phyloP scores from a whole-genome alignment of 2,888 invertebrate genomes.

The Acleris laterana region DNA sequence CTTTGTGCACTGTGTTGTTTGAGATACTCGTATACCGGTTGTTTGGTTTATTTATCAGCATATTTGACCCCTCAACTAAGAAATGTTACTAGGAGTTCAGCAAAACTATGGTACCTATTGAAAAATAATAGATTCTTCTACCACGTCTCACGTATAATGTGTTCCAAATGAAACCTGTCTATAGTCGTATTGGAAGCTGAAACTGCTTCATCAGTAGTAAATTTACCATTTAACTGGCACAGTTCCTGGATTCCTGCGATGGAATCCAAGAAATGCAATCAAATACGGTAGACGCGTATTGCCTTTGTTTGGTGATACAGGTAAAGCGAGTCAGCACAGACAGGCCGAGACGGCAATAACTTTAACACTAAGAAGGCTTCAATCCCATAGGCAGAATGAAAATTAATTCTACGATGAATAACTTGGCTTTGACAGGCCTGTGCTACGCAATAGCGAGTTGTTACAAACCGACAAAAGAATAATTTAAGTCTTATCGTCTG shows the following conservation, averaged over 20 bases:
- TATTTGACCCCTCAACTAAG: no score
- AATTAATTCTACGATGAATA: conserved; percentile 9
- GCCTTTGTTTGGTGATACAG: conserved; percentile 11
- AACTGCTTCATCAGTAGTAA: no score
- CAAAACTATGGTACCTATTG: no score
- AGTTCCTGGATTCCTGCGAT: neutral
- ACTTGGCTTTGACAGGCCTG: neutral
- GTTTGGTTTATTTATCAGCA: no score
- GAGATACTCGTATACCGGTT: no score
- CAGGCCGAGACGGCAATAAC: conserved; percentile 1
- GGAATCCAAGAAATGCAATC: conserved; percentile 7
- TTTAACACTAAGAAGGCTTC: conserved; percentile 4
- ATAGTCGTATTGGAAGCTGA: no score
- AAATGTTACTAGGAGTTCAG: no score
- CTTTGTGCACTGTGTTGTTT: no score
- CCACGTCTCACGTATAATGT: no score
- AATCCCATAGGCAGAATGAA: conserved; percentile 1
- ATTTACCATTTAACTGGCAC: no score
- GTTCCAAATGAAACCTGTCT: no score
- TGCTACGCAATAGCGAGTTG: neutral
- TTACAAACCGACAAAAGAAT: conserved; percentile 3
- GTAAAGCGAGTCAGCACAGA: neutral
- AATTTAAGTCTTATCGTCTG: neutral
- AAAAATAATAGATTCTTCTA: no score
- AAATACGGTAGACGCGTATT: conserved; percentile 4